A percentile compares a stretch with the other conserved stretches of the same genome.
Conservation (phyloP, 2,888 invertebrate genomes). For the Pristionchus japonicus region DNA sequence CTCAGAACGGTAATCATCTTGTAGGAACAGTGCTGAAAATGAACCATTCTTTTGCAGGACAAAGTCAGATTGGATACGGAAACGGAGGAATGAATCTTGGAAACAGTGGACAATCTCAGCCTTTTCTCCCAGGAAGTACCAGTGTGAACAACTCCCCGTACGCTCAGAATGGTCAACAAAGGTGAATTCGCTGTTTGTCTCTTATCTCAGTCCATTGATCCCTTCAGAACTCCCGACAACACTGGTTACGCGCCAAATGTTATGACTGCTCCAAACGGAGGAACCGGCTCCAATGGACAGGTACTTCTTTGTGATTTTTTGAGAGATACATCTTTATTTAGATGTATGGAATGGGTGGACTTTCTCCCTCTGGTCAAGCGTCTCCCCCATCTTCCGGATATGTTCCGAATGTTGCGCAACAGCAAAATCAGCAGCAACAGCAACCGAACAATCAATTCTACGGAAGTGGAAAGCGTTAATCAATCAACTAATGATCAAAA, state of each 20-base stretch:
- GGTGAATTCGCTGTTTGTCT: not conserved
- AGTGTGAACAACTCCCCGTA: not conserved
- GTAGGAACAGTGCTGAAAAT: not conserved
- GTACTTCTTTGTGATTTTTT: not conserved
- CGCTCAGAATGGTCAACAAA: not conserved
- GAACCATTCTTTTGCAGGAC: not conserved
- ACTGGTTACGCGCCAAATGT: not conserved
- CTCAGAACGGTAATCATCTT: not conserved
- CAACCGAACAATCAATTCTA: not conserved
- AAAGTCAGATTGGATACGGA: not conserved
- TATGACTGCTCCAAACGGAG: not conserved
- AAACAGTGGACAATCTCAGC: not conserved
- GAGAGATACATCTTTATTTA: not conserved
- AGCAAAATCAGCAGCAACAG: not conserved
- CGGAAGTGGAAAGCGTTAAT: not conserved
- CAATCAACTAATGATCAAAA: not conserved
- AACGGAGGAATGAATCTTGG: not conserved
- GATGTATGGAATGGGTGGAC: not conserved
- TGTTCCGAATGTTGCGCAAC: not conserved
- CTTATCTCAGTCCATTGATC: not conserved
- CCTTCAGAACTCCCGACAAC: not conserved
- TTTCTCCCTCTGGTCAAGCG: not conserved
- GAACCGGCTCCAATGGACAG: not conserved
- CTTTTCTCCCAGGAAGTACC: not conserved
- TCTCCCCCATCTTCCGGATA: not conserved